These are phyloP conservation scores for Bimastos eiseni DNA, from an alignment of 2,888 invertebrate genomes.

Conservation along the genomic window DNA sequence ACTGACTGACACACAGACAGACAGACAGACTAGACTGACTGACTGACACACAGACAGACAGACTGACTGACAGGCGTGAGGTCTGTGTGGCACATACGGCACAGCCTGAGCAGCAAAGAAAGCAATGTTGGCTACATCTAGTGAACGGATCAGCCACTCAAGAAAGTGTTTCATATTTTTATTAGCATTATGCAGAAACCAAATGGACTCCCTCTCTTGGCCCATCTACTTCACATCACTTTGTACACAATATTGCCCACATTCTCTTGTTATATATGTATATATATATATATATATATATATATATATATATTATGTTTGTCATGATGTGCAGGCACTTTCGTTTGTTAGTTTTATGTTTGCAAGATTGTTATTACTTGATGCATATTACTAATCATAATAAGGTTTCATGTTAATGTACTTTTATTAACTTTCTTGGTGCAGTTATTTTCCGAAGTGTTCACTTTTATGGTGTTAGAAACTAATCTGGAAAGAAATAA, in stretches of 20 bases:
- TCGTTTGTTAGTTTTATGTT: no score
- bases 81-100: background rate
- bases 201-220: background rate
- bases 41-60: background rate
- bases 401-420: no score
- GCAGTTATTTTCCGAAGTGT: no score
- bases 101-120: background rate
- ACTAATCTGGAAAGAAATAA: no score
- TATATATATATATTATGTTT: background rate
- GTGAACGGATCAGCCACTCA: background rate
- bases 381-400: no score
- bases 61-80: background rate
- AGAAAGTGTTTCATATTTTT: background rate
- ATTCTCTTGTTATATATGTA: no score
- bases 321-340: no score
- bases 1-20: background rate
- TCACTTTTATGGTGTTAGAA: no score
- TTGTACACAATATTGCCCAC: slow-evolving; percentile 5
- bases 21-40: background rate
- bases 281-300: no score
- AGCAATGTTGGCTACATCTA: background rate
- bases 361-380: no score
- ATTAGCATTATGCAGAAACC: slow-evolving; percentile 13
- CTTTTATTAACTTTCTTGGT: no score
- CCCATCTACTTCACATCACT: background rate